These are phyloP conservation scores for Amphimallon solstitiale DNA, from an alignment of 2,888 invertebrate species.

Conservation along the genomic window DNA sequence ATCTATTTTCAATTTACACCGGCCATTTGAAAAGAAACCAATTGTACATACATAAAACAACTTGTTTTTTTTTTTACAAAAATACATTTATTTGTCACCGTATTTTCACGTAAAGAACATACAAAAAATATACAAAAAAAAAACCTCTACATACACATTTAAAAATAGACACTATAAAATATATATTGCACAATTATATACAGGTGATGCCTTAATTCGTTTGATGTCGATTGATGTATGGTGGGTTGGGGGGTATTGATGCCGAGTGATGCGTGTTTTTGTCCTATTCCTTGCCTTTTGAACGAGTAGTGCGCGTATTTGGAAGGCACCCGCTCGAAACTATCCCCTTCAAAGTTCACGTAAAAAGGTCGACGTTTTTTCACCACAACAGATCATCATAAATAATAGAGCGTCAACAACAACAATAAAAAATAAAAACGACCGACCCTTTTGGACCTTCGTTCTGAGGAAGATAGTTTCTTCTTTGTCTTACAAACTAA, in stretches of 20 bases:
- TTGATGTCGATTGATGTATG: conserved; percentile 2
- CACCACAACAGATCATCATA: conserved; percentile 32
- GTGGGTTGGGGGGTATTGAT: too few species aligned
- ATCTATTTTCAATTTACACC: too few species aligned
- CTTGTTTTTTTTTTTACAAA: conserved; percentile 40
- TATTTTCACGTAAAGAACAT: conserved; percentile 45
- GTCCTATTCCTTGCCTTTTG: too few species aligned
- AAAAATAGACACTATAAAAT: conserved; percentile 34
- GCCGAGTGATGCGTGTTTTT: too few species aligned
- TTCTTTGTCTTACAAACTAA: too few species aligned
- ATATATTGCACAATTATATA: conserved; percentile 30
- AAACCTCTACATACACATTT: conserved; percentile 11
- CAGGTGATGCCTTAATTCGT: conserved; percentile 1
- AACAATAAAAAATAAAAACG: background rate
- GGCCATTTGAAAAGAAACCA: too few species aligned
- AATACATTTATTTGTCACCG: conserved; percentile 51
- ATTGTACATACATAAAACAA: too few species aligned
- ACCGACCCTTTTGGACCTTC: background rate
- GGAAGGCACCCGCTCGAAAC: conserved; percentile 1
- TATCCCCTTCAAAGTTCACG: conserved; percentile 22
- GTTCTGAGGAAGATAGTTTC: background rate
- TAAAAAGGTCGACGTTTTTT: conserved; percentile 2
- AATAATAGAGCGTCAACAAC: background rate
- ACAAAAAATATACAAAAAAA: conserved; percentile 35
- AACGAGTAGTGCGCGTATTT: background rate